A percentile compares a stretch with the other conserved stretches of the same genome.
Conservation (phyloP, 2,888 invertebrate genomes). For the Caenorhabditis macrosperma region DNA sequence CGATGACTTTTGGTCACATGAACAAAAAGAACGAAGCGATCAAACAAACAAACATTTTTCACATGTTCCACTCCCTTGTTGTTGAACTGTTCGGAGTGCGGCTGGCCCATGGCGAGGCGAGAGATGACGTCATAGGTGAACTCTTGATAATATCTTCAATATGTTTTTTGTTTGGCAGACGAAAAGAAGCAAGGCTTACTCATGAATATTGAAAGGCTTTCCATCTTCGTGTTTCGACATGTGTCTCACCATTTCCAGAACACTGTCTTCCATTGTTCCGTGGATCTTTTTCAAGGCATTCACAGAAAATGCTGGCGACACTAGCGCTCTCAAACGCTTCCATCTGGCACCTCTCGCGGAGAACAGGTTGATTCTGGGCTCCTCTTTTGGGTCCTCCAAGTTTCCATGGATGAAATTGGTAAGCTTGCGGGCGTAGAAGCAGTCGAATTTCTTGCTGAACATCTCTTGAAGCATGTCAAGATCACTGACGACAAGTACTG, state of each 20-base stretch:
- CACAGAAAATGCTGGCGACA: conserved; percentile 82
- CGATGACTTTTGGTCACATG: not conserved
- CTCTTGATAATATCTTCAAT: conserved; percentile 68
- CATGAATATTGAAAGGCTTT: conserved; percentile 61
- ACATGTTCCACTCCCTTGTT: conserved; percentile 44
- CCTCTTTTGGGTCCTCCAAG: conserved; percentile 62
- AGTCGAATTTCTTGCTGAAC: conserved; percentile 81
- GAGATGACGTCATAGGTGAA: conserved; percentile 69
- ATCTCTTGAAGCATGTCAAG: conserved; percentile 81
- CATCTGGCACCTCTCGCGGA: conserved; percentile 82
- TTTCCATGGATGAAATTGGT: conserved; percentile 62
- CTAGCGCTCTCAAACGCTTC: conserved; percentile 82
- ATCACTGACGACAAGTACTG: conserved; percentile 81
- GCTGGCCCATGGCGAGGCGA: conserved; percentile 68
- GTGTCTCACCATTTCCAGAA: conserved; percentile 49
- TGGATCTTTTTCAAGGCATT: conserved; percentile 69
- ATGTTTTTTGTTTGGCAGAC: too few relatives aligned
- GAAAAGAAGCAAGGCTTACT: too few relatives aligned
- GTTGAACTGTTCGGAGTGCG: conserved; percentile 59
- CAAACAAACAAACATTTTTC: conserved; percentile 36
- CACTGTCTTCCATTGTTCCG: conserved; percentile 63
- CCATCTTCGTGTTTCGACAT: conserved; percentile 54
- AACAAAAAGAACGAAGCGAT: too few relatives aligned
- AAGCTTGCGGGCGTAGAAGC: conserved; percentile 81
- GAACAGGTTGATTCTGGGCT: conserved; percentile 80